Evolutionary conservation across 30 jellyfish, hydroid and myxozoan species (phyloP).

Genomic region (Clytia hemisphaerica): DNA sequence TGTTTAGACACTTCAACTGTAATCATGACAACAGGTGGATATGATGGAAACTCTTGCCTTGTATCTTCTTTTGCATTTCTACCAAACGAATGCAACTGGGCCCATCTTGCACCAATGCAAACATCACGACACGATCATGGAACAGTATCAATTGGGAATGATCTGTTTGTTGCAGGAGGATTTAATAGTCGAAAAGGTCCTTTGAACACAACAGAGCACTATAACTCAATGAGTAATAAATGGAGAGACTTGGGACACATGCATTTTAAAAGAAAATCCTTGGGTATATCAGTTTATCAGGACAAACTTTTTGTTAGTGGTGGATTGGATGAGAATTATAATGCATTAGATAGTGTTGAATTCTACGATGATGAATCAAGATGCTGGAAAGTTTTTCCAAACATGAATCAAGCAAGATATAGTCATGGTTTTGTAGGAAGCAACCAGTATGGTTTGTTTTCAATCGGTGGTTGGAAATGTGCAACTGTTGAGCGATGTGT

Average conservation of each 20-base stretch:
- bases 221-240: conserved; percentile 57
- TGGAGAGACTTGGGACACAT: conserved; percentile 55
- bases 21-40: conserved; percentile 79
- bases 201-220: conserved; percentile 53
- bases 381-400: conserved; percentile 34
- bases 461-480: conserved; percentile 88
- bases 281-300: conserved; percentile 50
- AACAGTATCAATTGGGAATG: conserved; percentile 38
- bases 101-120: conserved; percentile 51
- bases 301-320: conserved; percentile 81
- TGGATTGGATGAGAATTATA: conserved; percentile 74
- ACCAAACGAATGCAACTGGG: conserved; percentile 23
- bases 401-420: conserved; percentile 77
- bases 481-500: conserved; percentile 57
- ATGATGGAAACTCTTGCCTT: conserved; percentile 79
- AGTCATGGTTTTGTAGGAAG: conserved; percentile 74
- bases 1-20: conserved; percentile 64
- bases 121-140: conserved; percentile 85
- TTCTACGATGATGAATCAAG: conserved; percentile 35
- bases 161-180: conserved; percentile 79
- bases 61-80: conserved; percentile 57
- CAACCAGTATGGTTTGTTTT: conserved; percentile 47
- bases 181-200: conserved; percentile 85
- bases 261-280: conserved; percentile 74
- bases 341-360: conserved; percentile 56